Base-by-base conservation (phyloP, 30 jellyfish, hydroid and myxozoan genomes). In the Nemopilema nomurai region DNA sequence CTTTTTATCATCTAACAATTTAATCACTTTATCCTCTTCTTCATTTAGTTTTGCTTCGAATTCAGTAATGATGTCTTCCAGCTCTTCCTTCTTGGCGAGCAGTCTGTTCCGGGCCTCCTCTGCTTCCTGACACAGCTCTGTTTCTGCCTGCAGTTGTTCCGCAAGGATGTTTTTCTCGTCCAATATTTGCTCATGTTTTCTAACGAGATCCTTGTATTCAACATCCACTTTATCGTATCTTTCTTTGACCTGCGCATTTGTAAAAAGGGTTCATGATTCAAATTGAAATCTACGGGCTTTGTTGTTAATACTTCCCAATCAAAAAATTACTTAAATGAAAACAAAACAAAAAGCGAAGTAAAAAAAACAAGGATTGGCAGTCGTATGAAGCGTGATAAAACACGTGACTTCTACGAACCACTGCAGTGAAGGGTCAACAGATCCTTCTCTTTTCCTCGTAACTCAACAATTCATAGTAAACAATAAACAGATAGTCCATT, bases 41-140 rank as follows among this genome's bases (percentile, higher is more conserved):
- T 96, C 99, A 4, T 82, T 71, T 16, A 96, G 71, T 78, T 90
- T 89, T 82, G 81, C 75, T 62, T 96, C 99, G 67, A 77, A 81
- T 23, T 96, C 99, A 3, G 95, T 28, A 70, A 96, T 88, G n/a
- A 96, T 50, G 8, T 96, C 99, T 80, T 96, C 99, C 23, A 90
- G 87, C 83, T 96, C 99, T 16, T 57, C 89, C 89, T 91, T 96
- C 73, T 94, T 96, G 8, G 84, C 86, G 8, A 64, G 27, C 73
- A 96, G 67, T 19, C 97, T 88, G 41, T 88, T 91, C 64, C 96
- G 66, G 20, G 96, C 94, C 74, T 96, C 99, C 69, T 96, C 99
- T 4, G 98, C 98, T 65, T 96, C 99, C 79, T 91, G 98, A 71
- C 98, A 90, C 71, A 96, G 79, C 87, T 96, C 99, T 23, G 90